Evolutionary conservation across 2,797 vertebrate genomes (phyloP), one percentile per base, ranked within the genome.

Genomic region (Cyclura pinguis): DNA sequence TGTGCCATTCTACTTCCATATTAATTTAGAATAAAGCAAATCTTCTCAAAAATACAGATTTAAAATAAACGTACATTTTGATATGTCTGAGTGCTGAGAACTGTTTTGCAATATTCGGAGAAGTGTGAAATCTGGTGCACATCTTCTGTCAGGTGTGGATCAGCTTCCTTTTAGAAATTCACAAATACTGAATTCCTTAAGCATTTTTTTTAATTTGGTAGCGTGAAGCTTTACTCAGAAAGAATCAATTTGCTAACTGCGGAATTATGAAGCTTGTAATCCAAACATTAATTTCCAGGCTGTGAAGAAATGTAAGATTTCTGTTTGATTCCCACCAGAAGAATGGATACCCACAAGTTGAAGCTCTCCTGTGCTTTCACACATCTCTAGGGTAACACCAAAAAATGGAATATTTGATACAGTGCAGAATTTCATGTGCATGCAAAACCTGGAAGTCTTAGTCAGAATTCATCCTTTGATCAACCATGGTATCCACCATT

Each of bases 331-430:
- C 73, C 1, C 29, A 74, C 22, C n/a, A 69, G 57, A 20, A 32
- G 13, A 67, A 90, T 42, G n/a, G 47, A 6, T 13, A n/a, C 24
- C 35, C n/a, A 35, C 35, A 59, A 93, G 92, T 7, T 1, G 12
- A 86, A 82, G 29, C 72, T 22, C 55, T 90, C 67, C 64, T 80
- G n/a, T 42, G 10, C n/a, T 92, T 85, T 24, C 84, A 80, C 78
- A 88, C 80, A 89, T 84, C 0, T 2, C 92, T 57, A 59, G 8
- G 55, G 29, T 59, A 59, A 24, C 85, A 35, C 69, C 80, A 92
- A 76, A 89, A 89, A 84, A 4, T 72, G 5, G 86, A 93, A 64
- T 13, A 2, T 2, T 3, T 82, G 1, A 78, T 84, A 52, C 5
- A 0, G 3, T 89, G 76, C 50, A 84, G 27, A 93, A 89, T 13